Evolutionary conservation across 2,797 vertebrate genomes (phyloP), one percentile per base, ranked within the genome.

Genomic region (Catharus ustulatus): DNA sequence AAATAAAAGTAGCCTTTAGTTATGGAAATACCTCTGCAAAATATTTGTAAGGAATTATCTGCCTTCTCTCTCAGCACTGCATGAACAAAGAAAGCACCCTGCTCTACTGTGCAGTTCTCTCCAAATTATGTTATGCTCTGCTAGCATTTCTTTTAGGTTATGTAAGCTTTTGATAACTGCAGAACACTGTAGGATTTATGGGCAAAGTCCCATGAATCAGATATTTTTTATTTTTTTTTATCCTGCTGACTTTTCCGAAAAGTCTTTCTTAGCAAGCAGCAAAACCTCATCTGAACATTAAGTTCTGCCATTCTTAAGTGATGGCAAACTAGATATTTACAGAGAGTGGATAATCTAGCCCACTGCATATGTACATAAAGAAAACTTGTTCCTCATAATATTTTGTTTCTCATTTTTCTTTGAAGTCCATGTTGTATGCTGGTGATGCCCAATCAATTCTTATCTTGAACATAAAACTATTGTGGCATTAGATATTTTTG

Each of bases 291-390:
- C 42, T 75, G 73, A 75, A 24, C 38, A 61, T 11, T 61, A 51
- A 87, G 12, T 52, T 40, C 32, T 85, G 52, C 32, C 24, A 40
- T 85, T 93, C 42, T 10, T 32, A 67, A 79, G 29, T 74, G 36
- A n/a, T 72, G 22, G 52, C 6, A 87, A 85, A 19, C 10, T 15
- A 40, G 14, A 4, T 54, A 46, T 51, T 84, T 80, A n/a, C 27
- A 23, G 63, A 45, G 42, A 54, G 32, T 9, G 5, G 42, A 16
- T 79, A 15, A 63, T 67, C 49, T 76, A 82, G 3, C 12, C 10
- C 16, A 5, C 17, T 45, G 19, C 5, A 4, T 38, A 15, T 0
- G 0, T 32, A 29, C 14, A 67, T 24, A 13, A 68, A 40, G 27
- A 42, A 46, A 68, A 68, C 9, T 46, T 48, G 8, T 32, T 89